Evolutionary conservation across 35 echinoderm and acorn worm species (phyloP).

Genomic region (Diadema setosum): DNA sequence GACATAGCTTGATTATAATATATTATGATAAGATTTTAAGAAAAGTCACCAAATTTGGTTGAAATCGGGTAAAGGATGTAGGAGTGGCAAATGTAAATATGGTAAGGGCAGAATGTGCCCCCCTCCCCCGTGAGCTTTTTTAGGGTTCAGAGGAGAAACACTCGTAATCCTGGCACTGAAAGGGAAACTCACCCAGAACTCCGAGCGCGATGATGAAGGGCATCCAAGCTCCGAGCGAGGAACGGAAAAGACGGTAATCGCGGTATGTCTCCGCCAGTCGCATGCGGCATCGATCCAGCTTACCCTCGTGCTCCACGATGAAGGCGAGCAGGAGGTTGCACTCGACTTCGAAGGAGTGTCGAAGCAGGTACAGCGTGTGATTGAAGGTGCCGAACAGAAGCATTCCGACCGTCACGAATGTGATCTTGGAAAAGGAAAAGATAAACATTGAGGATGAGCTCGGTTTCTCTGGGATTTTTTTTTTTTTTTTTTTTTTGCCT

Average conservation of each 20-base stretch:
- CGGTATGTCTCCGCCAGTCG: slow-evolving; percentile 16
- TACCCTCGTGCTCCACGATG: background rate
- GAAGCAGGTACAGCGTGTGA: background rate
- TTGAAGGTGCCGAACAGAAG: background rate
- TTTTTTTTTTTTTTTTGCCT: too few relatives aligned
- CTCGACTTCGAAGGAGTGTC: background rate
- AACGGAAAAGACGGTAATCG: background rate
- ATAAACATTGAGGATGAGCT: background rate
- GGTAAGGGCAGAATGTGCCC: too few relatives aligned
- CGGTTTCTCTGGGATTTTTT: too few relatives aligned
- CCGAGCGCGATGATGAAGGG: slow-evolving; percentile 3
- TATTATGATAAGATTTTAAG: too few relatives aligned
- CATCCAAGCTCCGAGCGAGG: background rate
- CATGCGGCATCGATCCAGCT: slow-evolving; percentile 18
- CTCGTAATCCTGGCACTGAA: too few relatives aligned
- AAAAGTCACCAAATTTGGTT: too few relatives aligned
- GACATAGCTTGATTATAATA: too few relatives aligned
- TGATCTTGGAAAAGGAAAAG: background rate
- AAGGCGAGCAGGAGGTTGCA: slow-evolving; percentile 20
- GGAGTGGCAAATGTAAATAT: too few relatives aligned
- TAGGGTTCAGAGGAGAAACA: too few relatives aligned
- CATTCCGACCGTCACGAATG: background rate
- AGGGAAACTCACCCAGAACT: slow-evolving; percentile 2
- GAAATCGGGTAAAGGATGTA: too few relatives aligned
- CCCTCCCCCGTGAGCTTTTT: too few relatives aligned